phyloP scores from a whole-genome alignment of 2,113 vertebrate species.

The Xiphias gladius region DNA sequence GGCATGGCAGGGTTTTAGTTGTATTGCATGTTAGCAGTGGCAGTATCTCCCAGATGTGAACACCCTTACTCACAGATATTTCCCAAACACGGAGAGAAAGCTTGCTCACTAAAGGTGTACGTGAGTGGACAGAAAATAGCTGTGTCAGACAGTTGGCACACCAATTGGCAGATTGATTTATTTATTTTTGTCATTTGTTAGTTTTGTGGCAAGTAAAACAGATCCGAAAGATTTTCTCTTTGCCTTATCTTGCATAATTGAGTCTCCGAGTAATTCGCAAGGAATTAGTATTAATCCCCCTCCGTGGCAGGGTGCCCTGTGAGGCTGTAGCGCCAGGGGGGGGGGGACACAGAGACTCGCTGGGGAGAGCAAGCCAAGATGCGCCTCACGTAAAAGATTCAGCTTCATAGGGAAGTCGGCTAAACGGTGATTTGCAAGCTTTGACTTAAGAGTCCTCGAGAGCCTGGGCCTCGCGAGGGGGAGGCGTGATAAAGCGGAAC shows the following conservation, averaged over 20 bases:
- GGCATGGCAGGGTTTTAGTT: slow-evolving; percentile 28
- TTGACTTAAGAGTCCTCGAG: slow-evolving; percentile 25
- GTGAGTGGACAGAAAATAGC: not conserved
- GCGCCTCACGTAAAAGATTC: slow-evolving; percentile 36
- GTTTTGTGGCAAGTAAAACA: slow-evolving; percentile 42
- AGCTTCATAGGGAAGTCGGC: slow-evolving; percentile 14
- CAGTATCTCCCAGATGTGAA: slow-evolving; percentile 40
- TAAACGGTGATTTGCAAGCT: slow-evolving; percentile 38
- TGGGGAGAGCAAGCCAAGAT: slow-evolving; percentile 27
- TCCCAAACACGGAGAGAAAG: not conserved
- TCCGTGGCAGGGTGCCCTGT: slow-evolving; percentile 46
- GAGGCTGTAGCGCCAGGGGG: slow-evolving; percentile 27
- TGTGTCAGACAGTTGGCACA: slow-evolving; percentile 37
- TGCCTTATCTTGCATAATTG: slow-evolving; percentile 75
- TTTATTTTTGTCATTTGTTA: not conserved
- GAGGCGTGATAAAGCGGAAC: slow-evolving; percentile 22
- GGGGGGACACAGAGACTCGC: slow-evolving; percentile 25
- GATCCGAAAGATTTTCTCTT: slow-evolving; percentile 65
- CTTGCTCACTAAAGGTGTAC: not conserved
- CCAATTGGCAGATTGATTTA: slow-evolving; percentile 15
- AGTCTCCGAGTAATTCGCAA: slow-evolving; percentile 68
- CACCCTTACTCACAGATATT: slow-evolving; percentile 10
- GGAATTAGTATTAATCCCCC: slow-evolving; percentile 75
- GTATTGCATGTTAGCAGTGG: slow-evolving; percentile 47
- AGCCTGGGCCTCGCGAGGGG: not conserved